phyloP scores from a whole-genome alignment of 1,140 invertebrate genomes.

The Ostrea denselamellosa region DNA sequence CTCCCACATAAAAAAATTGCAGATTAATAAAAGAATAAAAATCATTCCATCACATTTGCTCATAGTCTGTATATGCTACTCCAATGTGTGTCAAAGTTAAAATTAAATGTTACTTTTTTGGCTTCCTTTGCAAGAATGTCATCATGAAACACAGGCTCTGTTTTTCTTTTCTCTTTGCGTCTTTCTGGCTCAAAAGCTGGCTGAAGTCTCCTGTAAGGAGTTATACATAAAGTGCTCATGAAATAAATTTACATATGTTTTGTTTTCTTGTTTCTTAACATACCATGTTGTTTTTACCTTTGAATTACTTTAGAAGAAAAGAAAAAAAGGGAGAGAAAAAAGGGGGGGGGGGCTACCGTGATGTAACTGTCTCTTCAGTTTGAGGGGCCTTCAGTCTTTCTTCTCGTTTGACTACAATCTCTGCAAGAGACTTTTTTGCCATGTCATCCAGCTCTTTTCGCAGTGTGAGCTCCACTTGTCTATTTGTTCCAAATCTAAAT shows the following conservation, averaged over 20 bases:
- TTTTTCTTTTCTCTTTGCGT: conserved; percentile 63
- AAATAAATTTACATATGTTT: background rate
- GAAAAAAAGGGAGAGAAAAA: no score
- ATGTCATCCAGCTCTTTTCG: conserved; percentile 66
- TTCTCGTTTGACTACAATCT: conserved; percentile 59
- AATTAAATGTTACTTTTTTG: conserved; percentile 54
- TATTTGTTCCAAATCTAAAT: conserved; percentile 60
- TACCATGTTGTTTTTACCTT: background rate
- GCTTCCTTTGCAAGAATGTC: conserved; percentile 60
- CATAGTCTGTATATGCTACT: no score
- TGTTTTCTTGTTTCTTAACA: background rate
- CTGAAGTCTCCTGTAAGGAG: conserved; percentile 58
- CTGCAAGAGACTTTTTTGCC: conserved; percentile 57
- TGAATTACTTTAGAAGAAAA: background rate
- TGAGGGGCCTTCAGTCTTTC: conserved; percentile 52
- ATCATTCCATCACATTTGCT: no score
- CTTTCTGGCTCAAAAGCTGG: conserved; percentile 66
- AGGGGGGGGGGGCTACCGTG: no score
- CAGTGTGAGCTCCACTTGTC: conserved; percentile 62
- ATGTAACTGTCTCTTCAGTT: conserved; percentile 61
- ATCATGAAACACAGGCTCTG: conserved; percentile 68
- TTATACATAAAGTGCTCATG: background rate
- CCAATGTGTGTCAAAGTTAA: background rate
- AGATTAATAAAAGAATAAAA: no score
- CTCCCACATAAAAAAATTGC: no score